Base-by-base conservation (phyloP, 37 sponge, comb jelly and placozoan species). In the Cliona cf. orientalis region DNA sequence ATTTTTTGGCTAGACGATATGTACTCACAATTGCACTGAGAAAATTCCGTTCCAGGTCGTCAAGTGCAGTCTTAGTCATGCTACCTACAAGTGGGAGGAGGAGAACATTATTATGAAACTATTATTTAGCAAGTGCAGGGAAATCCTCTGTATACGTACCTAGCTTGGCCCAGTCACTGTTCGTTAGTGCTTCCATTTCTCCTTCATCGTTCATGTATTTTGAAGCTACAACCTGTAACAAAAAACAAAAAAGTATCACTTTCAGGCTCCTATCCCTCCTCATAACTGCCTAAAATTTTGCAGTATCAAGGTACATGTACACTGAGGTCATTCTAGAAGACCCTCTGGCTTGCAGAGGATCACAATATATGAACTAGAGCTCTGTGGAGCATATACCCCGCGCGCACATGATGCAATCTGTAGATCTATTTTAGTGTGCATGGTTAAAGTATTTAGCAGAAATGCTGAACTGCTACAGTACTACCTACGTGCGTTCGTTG, bases 141-240 rank as follows among this genome's bases (percentile, higher is more conserved):
- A 55, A 36, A 42, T 19, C 17, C 55, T 19, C 11, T 11, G 5
- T 2, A 36, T 28, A 56, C 90, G n/a, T 37, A 89, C 90, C 88
- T 33, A 87, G 73, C 0, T 78, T 80, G 2, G 92, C 80, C 88
- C 88, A 92, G 6, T 92, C 88, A 6, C 88, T 81, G 75, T 92
- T 92, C 3, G 88, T 75, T 32, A 92, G 59, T 33, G 92, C 84
- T 35, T 92, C 92, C 40, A 45, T 45, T 67, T 92, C 92, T 60
- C 92, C 92, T 61, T 87, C 88, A 67, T 92, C 91, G 36, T 90
- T 86, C 67, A 89, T 33, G 83, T 90, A 89, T 65, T 90, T 90
- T n/a, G 82, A 85, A 1, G 91, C 87, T 3, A 81, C 81, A 44
- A 94, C 46, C 94, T 89, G 82, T n/a, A n/a, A n/a, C 71, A 42